Conservation (phyloP, 1,140 invertebrate species). For the Telenomus remus region DNA sequence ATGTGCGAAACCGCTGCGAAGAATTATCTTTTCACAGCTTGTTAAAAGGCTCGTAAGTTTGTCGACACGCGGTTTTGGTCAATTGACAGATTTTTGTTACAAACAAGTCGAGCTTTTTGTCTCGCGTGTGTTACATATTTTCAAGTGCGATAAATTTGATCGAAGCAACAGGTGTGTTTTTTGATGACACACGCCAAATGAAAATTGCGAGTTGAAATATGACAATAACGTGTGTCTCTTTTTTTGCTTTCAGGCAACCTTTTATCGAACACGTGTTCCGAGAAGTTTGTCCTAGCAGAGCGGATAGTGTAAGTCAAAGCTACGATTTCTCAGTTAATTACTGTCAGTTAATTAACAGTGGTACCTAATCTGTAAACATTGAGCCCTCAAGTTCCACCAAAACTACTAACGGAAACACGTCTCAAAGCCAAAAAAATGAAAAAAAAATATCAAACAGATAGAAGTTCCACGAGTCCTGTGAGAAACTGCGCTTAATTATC, state of each 20-base stretch:
- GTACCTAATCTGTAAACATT: constrained; percentile 68
- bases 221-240: constrained; percentile 1
- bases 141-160: too few species aligned
- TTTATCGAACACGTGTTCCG: constrained; percentile 80
- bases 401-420: neutral
- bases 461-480: too few species aligned
- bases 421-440: too few species aligned
- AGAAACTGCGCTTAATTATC: too few species aligned
- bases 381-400: constrained; percentile 10
- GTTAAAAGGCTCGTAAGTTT: neutral
- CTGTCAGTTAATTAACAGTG: constrained; percentile 69
- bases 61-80: too few species aligned
- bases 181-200: too few species aligned
- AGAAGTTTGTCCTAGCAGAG: constrained; percentile 79
- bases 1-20: constrained; percentile 19
- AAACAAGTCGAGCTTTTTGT: too few species aligned
- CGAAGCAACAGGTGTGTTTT: too few species aligned
- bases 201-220: too few species aligned
- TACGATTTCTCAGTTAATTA: constrained; percentile 64
- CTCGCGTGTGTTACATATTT: too few species aligned
- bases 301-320: constrained; percentile 78
- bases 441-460: too few species aligned
- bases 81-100: too few species aligned
- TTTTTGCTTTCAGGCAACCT: constrained; percentile 77
- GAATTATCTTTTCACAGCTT: constrained; percentile 5